Conservation (phyloP, 2,888 invertebrate genomes). For the Perdita meconis region DNA sequence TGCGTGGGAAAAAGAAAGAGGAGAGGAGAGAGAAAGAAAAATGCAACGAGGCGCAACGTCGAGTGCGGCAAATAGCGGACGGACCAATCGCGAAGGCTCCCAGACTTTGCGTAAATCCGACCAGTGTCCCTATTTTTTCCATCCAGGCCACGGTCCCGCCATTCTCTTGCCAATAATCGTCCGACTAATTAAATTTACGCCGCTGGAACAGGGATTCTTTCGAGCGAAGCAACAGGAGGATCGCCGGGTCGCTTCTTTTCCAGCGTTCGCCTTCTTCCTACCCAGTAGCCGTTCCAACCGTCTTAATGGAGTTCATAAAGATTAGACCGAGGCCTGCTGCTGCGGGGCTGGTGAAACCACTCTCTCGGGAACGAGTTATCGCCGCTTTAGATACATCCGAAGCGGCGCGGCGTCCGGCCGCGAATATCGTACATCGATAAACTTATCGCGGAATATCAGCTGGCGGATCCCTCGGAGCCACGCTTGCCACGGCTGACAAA, state of each 20-base stretch:
- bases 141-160: not conserved
- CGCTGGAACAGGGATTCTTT: not conserved
- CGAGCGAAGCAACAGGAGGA: not conserved
- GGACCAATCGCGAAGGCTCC: conserved; percentile 7
- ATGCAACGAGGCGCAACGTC: not conserved
- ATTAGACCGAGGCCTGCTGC: conserved; percentile 73
- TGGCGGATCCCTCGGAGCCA: conserved; percentile 63
- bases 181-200: conserved; percentile 35
- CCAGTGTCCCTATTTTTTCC: not conserved
- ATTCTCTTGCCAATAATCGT: conserved; percentile 30
- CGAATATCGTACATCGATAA: conserved; percentile 69
- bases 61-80: conserved; percentile 1
- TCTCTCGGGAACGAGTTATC: conserved; percentile 68
- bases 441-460: conserved; percentile 69
- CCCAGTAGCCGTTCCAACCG: conserved; percentile 71
- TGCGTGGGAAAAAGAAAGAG: not conserved
- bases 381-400: conserved; percentile 71
- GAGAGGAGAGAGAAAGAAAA: not conserved
- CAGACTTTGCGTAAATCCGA: conserved; percentile 4
- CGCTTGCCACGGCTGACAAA: conserved; percentile 54
- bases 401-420: conserved; percentile 59
- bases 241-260: conserved; percentile 17
- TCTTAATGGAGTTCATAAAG: conserved; percentile 79
- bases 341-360: conserved; percentile 68
- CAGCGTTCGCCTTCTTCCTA: conserved; percentile 33